Conservation (phyloP, 2,888 invertebrate genomes). For the Mycalesis mineus region DNA sequence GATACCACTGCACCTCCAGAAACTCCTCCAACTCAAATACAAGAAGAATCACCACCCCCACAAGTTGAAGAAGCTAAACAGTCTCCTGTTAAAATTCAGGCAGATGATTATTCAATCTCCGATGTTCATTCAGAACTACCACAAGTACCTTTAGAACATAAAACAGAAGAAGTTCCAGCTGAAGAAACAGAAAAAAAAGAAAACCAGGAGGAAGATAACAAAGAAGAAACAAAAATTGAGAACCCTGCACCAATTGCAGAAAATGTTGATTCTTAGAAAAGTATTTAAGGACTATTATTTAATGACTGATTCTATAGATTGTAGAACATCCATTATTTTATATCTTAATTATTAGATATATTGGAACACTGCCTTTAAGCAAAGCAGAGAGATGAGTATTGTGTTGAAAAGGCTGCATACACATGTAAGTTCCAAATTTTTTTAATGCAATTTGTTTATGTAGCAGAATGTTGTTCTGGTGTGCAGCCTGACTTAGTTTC, state of each 20-base stretch:
- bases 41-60: conserved; percentile 32
- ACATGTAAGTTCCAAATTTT: no score
- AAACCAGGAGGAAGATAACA: conserved; percentile 28
- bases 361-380: no score
- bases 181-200: conserved; percentile 25
- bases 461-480: no score
- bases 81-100: conserved; percentile 41
- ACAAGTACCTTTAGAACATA: conserved; percentile 33
- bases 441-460: no score
- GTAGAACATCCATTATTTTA: neutral
- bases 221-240: conserved; percentile 24
- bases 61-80: conserved; percentile 33
- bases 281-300: neutral
- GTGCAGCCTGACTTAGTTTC: no score
- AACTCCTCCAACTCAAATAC: conserved; percentile 15
- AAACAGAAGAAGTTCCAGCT: conserved; percentile 23
- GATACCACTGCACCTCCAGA: conserved; percentile 30
- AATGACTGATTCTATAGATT: neutral
- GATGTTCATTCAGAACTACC: conserved; percentile 65
- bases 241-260: neutral
- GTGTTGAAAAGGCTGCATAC: no score
- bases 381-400: no score
- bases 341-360: no score
- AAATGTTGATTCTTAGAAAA: neutral
- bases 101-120: conserved; percentile 64